These are phyloP conservation scores for Diplogasteroides magnus DNA, from an alignment of 1,140 invertebrate genomes.

Conservation along the genomic window DNA sequence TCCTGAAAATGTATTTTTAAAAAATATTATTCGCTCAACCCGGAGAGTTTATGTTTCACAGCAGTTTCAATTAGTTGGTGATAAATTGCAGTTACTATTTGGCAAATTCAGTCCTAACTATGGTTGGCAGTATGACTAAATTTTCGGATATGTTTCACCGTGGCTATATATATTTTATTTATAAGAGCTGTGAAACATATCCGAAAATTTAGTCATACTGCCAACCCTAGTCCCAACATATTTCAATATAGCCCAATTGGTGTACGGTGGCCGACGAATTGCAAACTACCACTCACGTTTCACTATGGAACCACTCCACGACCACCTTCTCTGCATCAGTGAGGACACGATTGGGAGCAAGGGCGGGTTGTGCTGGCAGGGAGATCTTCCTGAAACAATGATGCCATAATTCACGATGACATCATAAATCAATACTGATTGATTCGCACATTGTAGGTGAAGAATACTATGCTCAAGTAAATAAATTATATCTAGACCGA, in stretches of 20 bases:
- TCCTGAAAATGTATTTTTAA: too few relatives aligned
- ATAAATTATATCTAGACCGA: not conserved
- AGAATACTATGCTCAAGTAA: too few relatives aligned
- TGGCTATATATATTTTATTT: too few relatives aligned
- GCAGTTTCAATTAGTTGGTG: constrained; percentile 1
- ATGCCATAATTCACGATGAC: too few relatives aligned
- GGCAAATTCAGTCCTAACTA: not conserved
- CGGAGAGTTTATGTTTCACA: constrained; percentile 10
- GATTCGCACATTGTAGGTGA: too few relatives aligned
- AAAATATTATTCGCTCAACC: too few relatives aligned
- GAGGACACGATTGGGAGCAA: not conserved
- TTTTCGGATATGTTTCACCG: too few relatives aligned
- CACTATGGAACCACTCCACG: constrained; percentile 7
- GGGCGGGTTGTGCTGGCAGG: not conserved
- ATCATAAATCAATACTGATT: too few relatives aligned
- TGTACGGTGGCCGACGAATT: not conserved
- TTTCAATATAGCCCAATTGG: not conserved
- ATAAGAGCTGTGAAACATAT: too few relatives aligned
- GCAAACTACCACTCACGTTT: not conserved
- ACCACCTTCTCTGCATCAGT: constrained; percentile 1
- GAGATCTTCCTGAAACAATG: constrained; percentile 11
- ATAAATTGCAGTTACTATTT: constrained; percentile 2
- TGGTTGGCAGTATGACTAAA: too few relatives aligned
- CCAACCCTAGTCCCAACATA: too few relatives aligned
- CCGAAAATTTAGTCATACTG: too few relatives aligned